Evolutionary conservation across 2,888 invertebrate species (phyloP), one percentile per base, ranked within the genome.

Genomic region (Hypercompe scribonia): DNA sequence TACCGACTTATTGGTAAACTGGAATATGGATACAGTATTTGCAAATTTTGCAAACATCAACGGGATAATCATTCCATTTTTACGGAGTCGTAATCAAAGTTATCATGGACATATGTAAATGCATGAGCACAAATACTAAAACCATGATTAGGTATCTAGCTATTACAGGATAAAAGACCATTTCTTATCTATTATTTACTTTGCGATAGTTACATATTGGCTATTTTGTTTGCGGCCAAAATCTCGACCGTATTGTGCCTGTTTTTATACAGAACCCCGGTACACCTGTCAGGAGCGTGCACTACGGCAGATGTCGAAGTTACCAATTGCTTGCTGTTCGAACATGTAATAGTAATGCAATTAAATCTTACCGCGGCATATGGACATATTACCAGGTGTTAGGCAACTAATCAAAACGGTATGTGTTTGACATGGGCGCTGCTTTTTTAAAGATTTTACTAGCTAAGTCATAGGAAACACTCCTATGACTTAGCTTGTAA

Each of bases 221-320:
- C 63, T 58, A 71, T 18, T 73, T 78, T 72, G 28, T 21, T 28
- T 33, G 31, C 42, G 24, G 1, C 31, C 34, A 42, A 65, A 46
- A 65, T 63, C 70, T 50, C 31, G 21, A 39, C 39, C n/a, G 61
- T 68, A 70, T 18, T 31, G 61, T 31, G 28, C 15, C 15, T 31
- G 13, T 58, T 61, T 31, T 61, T 18, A 15, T 13, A 31, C 5
- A 61, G 42, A 67, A 33, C 15, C 18, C 15, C 24, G 50, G 65
- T 81, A 85, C 88, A 88, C 88, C 88, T 88, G 88, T 87, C 86
- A 1, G 70, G 78, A 79, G 88, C 86, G 86, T 84, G 84, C 79
- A 21, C 85, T 78, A 21, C 85, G 79, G 72, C 75, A 83, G 84
- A 81, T 83, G 83, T 73, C 79, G 79, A 70, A 71, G 46, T 65